phyloP scores from a whole-genome alignment of 2,797 vertebrate species.

The Hapalemur alaotrensis region DNA sequence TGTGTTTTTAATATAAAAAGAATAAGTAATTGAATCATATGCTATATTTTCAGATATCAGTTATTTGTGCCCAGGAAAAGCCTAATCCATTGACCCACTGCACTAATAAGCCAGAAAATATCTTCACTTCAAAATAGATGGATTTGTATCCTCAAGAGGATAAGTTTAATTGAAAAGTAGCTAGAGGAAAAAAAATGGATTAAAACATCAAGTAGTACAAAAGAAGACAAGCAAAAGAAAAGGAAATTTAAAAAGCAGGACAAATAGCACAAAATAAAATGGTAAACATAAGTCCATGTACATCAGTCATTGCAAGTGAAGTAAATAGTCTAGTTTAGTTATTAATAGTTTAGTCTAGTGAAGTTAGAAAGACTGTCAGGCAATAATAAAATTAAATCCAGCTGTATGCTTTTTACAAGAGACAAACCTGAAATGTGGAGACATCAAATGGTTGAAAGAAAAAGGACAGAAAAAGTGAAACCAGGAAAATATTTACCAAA shows the following conservation, averaged over 20 bases:
- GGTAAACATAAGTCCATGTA: not conserved
- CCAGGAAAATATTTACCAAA: not conserved
- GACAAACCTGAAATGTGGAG: not conserved
- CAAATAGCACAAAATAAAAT: not conserved
- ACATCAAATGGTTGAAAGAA: not conserved
- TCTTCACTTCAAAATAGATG: not conserved
- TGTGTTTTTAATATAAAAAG: not conserved
- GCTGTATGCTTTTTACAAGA: not conserved
- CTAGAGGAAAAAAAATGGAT: not conserved
- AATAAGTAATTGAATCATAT: not conserved
- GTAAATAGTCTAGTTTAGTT: not conserved
- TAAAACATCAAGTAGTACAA: not conserved
- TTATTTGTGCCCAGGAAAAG: not conserved
- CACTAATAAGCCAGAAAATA: not conserved
- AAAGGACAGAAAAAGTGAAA: not conserved
- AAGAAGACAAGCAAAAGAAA: not conserved
- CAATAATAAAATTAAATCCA: not conserved
- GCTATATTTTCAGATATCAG: not conserved
- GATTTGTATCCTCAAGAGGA: not conserved
- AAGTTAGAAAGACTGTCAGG: not conserved
- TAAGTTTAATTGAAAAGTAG: slow-evolving; percentile 1
- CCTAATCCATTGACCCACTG: not conserved
- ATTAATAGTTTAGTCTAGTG: not conserved
- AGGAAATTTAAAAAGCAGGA: not conserved
- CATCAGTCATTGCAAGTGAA: not conserved